Evolutionary conservation across 2,113 vertebrate genomes (phyloP), one percentile per base, ranked within the genome.

Genomic region (Astatoreochromis straeleni): DNA sequence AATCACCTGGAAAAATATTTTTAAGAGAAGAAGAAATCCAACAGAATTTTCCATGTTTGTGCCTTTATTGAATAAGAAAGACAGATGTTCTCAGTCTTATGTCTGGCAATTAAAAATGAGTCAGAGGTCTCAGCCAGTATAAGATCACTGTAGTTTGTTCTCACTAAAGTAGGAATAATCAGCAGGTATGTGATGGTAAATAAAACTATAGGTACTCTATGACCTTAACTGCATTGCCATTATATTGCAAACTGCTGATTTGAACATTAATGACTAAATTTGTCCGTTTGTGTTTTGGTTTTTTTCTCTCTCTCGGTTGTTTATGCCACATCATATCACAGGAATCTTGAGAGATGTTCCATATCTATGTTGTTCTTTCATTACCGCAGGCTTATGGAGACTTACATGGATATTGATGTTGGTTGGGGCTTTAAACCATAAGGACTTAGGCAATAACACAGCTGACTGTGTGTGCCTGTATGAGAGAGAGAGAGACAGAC

Each of bases 291-390:
- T 85, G 82, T 60, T 7, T 73, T 26, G 13, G 26, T 26, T 73
- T 7, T 68, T 68, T 3, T 40, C 33, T 38, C 33, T 83, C 33
- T 73, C 70, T 65, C 9, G 7, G 35, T 47, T 21, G 38, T 84
- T 82, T 75, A 83, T 80, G 58, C 49, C 73, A 45, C 84, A 90
- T 91, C 91, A 82, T 38, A 91, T 90, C 82, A 70, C 21, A 33
- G 35, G 70, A 21, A 91, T 89, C 92, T 29, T 40, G 80, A 86
- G 88, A 85, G 58, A 54, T 54, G 57, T 38, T 85, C 81, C 84
- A 86, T 85, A 88, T 89, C 88, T 55, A 82, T 94, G 91, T 94
- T 94, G 93, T 93, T 90, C 90, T 94, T 94, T 94, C 93, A 94
- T 95, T 95, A 94, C 79, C 19, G 21, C 45, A 3, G 92, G 93